Evolutionary conservation across 2,113 vertebrate species (phyloP).

Genomic region (Morone saxatilis): DNA sequence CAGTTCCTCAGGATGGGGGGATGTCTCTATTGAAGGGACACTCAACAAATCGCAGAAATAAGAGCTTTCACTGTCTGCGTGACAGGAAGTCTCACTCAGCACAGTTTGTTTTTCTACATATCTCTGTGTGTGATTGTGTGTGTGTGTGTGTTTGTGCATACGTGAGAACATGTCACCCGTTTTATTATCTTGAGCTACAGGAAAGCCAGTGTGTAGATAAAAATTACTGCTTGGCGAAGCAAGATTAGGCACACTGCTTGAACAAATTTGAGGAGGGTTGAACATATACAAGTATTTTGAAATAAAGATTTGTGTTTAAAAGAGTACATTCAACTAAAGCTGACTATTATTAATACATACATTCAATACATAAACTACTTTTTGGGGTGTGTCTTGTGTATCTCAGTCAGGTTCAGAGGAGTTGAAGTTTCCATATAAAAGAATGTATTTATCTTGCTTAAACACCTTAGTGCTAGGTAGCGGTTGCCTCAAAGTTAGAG

Average conservation of each 20-base stretch:
- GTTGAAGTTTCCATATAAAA: slow-evolving; percentile 17
- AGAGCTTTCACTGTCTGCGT: slow-evolving; percentile 69
- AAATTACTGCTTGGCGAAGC: slow-evolving; percentile 57
- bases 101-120: slow-evolving; percentile 68
- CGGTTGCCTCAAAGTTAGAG: neutral
- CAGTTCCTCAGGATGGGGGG: slow-evolving; percentile 69
- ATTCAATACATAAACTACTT: neutral
- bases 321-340: slow-evolving; percentile 12
- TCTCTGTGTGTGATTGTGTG: slow-evolving; percentile 24
- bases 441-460: slow-evolving; percentile 12
- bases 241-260: slow-evolving; percentile 65
- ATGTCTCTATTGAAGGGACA: slow-evolving; percentile 55
- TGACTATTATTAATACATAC: neutral
- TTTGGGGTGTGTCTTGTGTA: slow-evolving; percentile 12
- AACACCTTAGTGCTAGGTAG: slow-evolving; percentile 13
- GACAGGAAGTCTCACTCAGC: slow-evolving; percentile 80
- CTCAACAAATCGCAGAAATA: slow-evolving; percentile 57
- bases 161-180: slow-evolving; percentile 55
- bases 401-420: neutral
- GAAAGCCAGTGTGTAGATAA: slow-evolving; percentile 63
- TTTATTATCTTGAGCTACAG: slow-evolving; percentile 64
- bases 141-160: slow-evolving; percentile 43
- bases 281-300: slow-evolving; percentile 34
- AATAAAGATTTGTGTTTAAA: slow-evolving; percentile 20
- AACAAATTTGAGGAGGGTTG: slow-evolving; percentile 55